Base-by-base conservation (phyloP, 2,113 vertebrate species). In the Leuciscus idus region DNA sequence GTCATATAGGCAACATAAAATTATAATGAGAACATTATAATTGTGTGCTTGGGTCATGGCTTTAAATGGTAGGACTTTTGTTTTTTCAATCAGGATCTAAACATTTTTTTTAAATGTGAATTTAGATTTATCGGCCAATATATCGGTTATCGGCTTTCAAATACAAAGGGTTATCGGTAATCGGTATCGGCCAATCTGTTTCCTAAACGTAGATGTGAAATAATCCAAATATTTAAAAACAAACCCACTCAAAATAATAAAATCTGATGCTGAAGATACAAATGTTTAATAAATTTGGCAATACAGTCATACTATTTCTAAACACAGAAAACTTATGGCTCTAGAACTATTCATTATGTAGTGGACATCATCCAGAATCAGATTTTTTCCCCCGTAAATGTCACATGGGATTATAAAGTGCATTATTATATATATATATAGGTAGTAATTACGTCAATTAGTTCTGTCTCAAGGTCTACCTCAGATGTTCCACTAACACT, bases 381-480 rank as follows among this genome's bases (percentile, higher is more conserved):
- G n/a, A 30, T 21, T 6, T 83, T 84, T 52, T 5, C 2, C 4
- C 8, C 13, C 33, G 23, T 43, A 81, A 62, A 70, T 59, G 12
- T 66, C 11, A 26, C 10, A 66, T 19, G 21, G 61, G 66, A 33
- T 73, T 73, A 87, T 89, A 89, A 87, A 85, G 88, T 89, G 86
- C 88, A 74, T 83, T 87, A 46, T 73, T 85, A 62, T 82, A 74
- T 52, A 13, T 46, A 11, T 13, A 52, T 68, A 82, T 66, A 46
- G 64, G 15, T 78, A 64, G n/a, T 81, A 10, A 17, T n/a, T 61
- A 73, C 26, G 11, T 85, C 64, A 84, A 39, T 66, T 21, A 59
- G 59, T 43, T 72, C 10, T 39, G 26, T 80, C 23, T 72, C 36
- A 57, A 72, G 4, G 3, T 85, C 48, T 61, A 79, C 30, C 48